These are phyloP conservation scores for Dendrolimus punctatus DNA, from an alignment of 1,140 invertebrate species.

Conservation along the genomic window DNA sequence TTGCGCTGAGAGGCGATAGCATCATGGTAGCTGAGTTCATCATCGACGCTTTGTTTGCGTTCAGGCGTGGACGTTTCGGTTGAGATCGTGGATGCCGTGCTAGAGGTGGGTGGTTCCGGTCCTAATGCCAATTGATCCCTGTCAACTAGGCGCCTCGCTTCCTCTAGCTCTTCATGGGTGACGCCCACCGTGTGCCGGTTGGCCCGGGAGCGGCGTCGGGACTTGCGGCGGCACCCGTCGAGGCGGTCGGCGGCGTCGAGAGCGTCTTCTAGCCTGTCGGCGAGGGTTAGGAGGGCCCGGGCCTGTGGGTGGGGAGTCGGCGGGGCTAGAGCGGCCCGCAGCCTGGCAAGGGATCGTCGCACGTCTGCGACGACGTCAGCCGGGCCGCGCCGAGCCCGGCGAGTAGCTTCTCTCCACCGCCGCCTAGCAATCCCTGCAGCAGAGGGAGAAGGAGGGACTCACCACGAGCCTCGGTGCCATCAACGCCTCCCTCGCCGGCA, in stretches of 20 bases:
- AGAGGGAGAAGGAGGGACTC: conserved; percentile 74
- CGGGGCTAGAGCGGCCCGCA: conserved; percentile 80
- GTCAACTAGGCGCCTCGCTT: conserved; percentile 81
- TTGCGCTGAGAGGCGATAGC: conserved; percentile 41
- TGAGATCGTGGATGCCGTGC: conserved; percentile 18
- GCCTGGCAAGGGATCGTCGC: conserved; percentile 80
- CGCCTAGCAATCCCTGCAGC: conserved; percentile 72
- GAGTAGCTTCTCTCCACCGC: conserved; percentile 45
- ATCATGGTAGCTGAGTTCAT: conserved; percentile 42
- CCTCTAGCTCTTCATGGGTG: conserved; percentile 82
- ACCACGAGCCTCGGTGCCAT: conserved; percentile 45
- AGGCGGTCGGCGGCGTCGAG: conserved; percentile 67
- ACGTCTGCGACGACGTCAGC: conserved; percentile 82
- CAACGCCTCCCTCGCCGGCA: conserved; percentile 31
- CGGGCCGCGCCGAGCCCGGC: conserved; percentile 46
- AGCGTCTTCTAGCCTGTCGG: conserved; percentile 82
- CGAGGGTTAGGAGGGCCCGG: conserved; percentile 80
- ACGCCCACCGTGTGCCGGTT: conserved; percentile 87
- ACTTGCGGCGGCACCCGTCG: conserved; percentile 41
- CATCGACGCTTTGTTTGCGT: conserved; percentile 37
- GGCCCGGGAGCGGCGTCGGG: conserved; percentile 62
- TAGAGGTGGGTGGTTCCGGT: conserved; percentile 20
- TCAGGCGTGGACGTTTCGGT: conserved; percentile 36
- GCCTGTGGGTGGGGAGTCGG: conserved; percentile 70
- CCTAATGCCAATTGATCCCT: conserved; percentile 70